Conservation (phyloP, 2,888 invertebrate species). For the Dryadula phaetusa region DNA sequence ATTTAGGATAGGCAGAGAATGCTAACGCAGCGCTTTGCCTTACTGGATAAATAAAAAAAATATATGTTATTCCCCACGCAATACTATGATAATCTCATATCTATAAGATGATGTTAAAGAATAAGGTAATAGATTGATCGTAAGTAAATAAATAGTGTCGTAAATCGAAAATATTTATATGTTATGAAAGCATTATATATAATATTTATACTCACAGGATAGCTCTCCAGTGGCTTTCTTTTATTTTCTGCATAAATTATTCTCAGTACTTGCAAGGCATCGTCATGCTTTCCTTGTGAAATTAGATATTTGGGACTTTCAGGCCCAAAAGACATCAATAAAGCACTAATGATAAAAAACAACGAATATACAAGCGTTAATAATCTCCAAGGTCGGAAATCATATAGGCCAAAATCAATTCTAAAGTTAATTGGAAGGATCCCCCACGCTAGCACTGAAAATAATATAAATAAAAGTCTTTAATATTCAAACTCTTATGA, state of each 20-base stretch:
- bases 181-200: background rate
- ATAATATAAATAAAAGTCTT: constrained; percentile 8
- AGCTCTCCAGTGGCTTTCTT: constrained; percentile 67
- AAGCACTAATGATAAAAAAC: constrained; percentile 84
- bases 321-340: constrained; percentile 84
- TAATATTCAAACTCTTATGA: too few relatives aligned
- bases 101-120: too few relatives aligned
- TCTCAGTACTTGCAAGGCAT: constrained; percentile 86
- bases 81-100: too few relatives aligned
- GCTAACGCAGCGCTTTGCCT: too few relatives aligned
- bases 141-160: background rate
- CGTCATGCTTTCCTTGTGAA: constrained; percentile 85
- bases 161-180: background rate
- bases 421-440: constrained; percentile 85
- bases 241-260: constrained; percentile 83
- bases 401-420: constrained; percentile 74
- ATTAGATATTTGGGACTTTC: constrained; percentile 92
- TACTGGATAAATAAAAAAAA: too few relatives aligned
- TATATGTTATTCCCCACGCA: too few relatives aligned
- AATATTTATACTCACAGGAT: constrained; percentile 69
- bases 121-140: too few relatives aligned
- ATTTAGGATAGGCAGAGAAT: too few relatives aligned
- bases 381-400: constrained; percentile 89
- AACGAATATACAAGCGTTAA: constrained; percentile 86
- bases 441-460: constrained; percentile 86